Conservation (phyloP, 2,113 vertebrate species). For the Syrrhaptes paradoxus region DNA sequence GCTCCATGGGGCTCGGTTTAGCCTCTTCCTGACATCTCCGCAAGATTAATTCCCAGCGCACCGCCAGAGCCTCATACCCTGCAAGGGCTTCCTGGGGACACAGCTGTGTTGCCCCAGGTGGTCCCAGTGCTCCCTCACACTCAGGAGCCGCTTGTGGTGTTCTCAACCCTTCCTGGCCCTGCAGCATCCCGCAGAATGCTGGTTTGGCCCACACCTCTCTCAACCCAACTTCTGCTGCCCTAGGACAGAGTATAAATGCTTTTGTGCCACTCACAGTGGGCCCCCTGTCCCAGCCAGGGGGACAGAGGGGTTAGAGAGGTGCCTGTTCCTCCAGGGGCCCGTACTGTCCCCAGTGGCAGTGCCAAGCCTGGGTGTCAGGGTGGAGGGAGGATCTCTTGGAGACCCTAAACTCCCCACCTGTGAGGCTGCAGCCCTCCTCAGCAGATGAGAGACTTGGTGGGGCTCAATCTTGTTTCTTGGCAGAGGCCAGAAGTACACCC, state of each 20-base stretch:
- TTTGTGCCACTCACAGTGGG: background rate
- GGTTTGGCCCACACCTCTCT: background rate
- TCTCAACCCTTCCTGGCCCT: background rate
- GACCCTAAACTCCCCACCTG: background rate
- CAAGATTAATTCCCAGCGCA: background rate
- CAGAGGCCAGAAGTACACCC: background rate
- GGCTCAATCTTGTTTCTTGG: background rate
- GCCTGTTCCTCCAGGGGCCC: background rate
- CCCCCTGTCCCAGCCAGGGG: background rate
- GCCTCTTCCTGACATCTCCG: background rate
- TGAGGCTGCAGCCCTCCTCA: background rate
- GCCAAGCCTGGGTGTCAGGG: accelerated
- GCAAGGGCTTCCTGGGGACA: background rate
- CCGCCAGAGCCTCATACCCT: background rate
- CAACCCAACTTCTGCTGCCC: accelerated
- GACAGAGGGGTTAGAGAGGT: too few relatives aligned
- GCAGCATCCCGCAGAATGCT: accelerated
- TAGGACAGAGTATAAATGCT: too few relatives aligned
- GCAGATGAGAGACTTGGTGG: background rate
- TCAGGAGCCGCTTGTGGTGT: background rate
- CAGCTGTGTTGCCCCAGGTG: accelerated
- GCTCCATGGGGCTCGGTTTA: background rate
- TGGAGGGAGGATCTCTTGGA: background rate
- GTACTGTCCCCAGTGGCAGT: background rate
- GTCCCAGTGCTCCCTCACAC: accelerated